Evolutionary conservation across 2,888 invertebrate genomes (phyloP).

Genomic region (Drosophila nr. fundita): DNA sequence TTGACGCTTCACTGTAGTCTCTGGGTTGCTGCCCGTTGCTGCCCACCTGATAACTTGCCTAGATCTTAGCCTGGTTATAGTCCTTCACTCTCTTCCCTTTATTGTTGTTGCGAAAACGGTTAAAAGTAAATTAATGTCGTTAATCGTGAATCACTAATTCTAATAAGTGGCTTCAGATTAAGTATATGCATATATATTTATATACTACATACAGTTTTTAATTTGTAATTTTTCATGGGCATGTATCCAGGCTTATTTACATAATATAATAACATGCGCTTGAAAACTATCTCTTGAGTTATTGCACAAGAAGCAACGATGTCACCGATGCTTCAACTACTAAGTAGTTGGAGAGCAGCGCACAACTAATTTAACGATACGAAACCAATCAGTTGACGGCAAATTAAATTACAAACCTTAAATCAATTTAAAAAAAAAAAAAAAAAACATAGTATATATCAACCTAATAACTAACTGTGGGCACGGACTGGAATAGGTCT

Average conservation of each 20-base stretch:
- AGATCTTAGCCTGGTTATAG: constrained; percentile 63
- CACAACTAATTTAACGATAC: constrained; percentile 33
- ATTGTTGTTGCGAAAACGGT: constrained; percentile 46
- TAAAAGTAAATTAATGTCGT: constrained; percentile 36
- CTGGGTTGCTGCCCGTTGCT: constrained; percentile 6
- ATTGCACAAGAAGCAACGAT: constrained; percentile 73
- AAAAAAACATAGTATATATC: neutral
- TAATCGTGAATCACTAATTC: constrained; percentile 40
- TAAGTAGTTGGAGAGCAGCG: constrained; percentile 65
- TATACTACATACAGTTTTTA: constrained; percentile 21
- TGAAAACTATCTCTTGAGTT: constrained; percentile 62
- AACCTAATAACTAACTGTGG: constrained; percentile 38
- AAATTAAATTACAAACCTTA: constrained; percentile 25
- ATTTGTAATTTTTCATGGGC: constrained; percentile 21
- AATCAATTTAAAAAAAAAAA: constrained; percentile 14
- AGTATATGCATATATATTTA: constrained; percentile 2
- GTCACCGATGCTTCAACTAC: constrained; percentile 64
- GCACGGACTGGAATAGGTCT: constrained; percentile 3
- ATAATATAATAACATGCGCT: constrained; percentile 48
- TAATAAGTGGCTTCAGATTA: constrained; percentile 58
- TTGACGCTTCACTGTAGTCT: neutral
- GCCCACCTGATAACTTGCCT: constrained; percentile 30
- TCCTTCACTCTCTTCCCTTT: constrained; percentile 82
- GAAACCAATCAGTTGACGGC: constrained; percentile 42
- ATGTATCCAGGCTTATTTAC: constrained; percentile 42